Percentiles rank a stretch among this genome's conserved stretches.
These are phyloP conservation scores for Strigops habroptila DNA, from an alignment of 2,113 vertebrate species.

Conservation along the genomic window DNA sequence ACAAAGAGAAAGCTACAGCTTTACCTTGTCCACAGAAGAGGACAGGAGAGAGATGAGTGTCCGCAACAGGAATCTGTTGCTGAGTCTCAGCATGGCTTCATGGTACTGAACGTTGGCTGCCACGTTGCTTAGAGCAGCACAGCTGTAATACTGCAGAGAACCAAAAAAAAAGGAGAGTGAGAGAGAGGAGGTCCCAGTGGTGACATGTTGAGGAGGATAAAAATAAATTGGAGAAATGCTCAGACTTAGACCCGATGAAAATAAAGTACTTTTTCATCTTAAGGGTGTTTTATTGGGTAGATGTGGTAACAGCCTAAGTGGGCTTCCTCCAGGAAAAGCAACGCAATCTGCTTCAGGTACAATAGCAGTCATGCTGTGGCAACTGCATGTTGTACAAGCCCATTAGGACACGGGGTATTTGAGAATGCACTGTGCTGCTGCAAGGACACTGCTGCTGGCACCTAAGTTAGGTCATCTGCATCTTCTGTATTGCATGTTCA, in stretches of 20 bases:
- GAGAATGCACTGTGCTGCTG: neutral
- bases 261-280: neutral
- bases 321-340: neutral
- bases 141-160: slow-evolving; percentile 78
- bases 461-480: neutral
- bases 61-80: slow-evolving; percentile 67
- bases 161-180: neutral
- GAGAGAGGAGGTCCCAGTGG: neutral
- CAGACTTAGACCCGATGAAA: neutral
- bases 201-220: neutral
- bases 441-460: neutral
- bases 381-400: neutral
- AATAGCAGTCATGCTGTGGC: neutral
- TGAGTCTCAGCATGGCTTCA: slow-evolving; percentile 63
- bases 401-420: neutral
- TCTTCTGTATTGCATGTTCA: neutral
- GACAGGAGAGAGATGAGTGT: slow-evolving; percentile 76
- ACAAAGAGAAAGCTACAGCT: neutral
- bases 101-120: slow-evolving; percentile 68
- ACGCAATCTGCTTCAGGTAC: neutral
- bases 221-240: neutral
- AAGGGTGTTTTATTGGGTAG: neutral
- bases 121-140: slow-evolving; percentile 78
- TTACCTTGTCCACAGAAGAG: slow-evolving; percentile 80
- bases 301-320: neutral